Base-by-base conservation (phyloP, 2,797 vertebrate genomes). In the Gallinago nigripennis region DNA sequence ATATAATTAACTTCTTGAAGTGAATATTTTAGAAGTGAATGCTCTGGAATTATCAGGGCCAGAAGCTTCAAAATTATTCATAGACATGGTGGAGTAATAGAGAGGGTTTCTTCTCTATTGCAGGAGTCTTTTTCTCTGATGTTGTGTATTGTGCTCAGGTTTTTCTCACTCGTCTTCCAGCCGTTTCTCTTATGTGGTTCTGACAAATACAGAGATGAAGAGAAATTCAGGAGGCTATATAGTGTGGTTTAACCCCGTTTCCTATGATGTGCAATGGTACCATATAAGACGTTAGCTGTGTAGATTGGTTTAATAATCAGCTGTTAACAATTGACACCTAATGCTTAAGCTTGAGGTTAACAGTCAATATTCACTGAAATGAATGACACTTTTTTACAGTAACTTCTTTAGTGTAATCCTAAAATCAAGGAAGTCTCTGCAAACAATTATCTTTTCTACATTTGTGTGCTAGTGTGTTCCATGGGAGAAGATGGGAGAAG, bases 61-160 rank as follows among this genome's bases (percentile, higher is more conserved):
- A 33, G 10, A 84, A 75, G 17, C 37, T 46, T 77, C 9, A 73
- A 37, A 37, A 35, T 1, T 7, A 8, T 27, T 43, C 28, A 27
- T 75, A 69, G 12, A 31, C 2, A 2, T 12, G 16, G 18, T 20
- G 0, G 1, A 5, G 0, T 60, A 39, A 14, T 27, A 15, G 23
- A 56, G 58, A 8, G 31, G 3, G 4, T 64, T 81, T 93, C 41
- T 21, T 90, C n/a, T 53, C n/a, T 35, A 0, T 10, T 60, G 8
- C 24, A 5, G 20, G n/a, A 66, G 25, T 30, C 20, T 71, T 86
- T 61, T 75, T 25, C 20, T 70, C 12, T 7, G 2, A 17, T 82
- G 10, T 53, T 56, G 6, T 16, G 3, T 31, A 7, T 43, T 45
- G 16, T 45, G 16, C 25, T 76, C 33, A 18, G 61, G 27, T 33